These are phyloP conservation scores for Sterna hirundo DNA, from an alignment of 2,113 vertebrate genomes.

Conservation along the genomic window DNA sequence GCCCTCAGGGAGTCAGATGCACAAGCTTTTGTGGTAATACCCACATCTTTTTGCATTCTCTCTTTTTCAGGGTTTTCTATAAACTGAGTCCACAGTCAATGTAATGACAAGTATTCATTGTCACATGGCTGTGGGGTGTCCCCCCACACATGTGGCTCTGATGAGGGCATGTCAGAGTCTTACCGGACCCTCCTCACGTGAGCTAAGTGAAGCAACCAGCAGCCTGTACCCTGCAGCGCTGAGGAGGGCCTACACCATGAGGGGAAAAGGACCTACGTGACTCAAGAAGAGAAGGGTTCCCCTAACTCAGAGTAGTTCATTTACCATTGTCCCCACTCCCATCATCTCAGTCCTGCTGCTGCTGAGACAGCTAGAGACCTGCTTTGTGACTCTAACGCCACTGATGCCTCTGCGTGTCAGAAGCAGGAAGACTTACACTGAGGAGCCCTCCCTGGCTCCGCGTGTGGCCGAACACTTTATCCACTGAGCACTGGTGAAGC, in stretches of 20 bases:
- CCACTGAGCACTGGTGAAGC: slow-evolving; percentile 82
- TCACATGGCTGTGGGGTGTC: neutral
- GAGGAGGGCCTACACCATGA: neutral
- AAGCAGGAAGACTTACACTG: slow-evolving; percentile 81
- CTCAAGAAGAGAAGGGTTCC: neutral
- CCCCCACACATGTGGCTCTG: neutral
- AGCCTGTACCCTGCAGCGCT: neutral
- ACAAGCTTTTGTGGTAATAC: neutral
- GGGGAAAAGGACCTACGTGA: neutral
- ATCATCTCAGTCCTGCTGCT: neutral
- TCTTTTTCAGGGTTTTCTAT: neutral
- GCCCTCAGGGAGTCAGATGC: neutral
- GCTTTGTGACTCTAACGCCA: neutral
- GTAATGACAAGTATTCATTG: fast-evolving
- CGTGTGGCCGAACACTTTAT: slow-evolving; percentile 93
- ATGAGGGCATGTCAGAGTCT: neutral
- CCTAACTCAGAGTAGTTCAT: neutral
- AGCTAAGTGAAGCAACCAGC: neutral
- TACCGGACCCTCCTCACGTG: neutral
- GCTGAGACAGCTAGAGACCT: neutral
- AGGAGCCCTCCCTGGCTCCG: slow-evolving; percentile 89
- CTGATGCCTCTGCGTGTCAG: neutral
- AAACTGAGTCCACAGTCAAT: neutral
- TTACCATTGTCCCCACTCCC: neutral
- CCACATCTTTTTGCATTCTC: neutral